Evolutionary conservation across 2,113 vertebrate species (phyloP), one percentile per base, ranked within the genome.

Genomic region (Heptranchias perlo): DNA sequence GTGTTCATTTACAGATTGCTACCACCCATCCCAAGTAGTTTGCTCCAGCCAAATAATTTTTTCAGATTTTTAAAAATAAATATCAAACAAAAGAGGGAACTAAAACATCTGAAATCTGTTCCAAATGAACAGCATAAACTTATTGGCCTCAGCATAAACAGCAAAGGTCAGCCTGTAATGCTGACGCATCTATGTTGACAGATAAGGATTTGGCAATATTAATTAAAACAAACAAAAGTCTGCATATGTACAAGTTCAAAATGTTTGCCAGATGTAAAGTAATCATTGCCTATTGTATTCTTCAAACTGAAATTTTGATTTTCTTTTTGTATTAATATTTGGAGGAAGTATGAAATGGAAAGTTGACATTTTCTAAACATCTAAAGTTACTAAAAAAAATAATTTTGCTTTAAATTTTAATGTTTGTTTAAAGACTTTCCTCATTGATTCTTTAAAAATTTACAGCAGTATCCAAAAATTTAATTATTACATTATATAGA

Each of bases 121-220:
- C 93, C 93, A 94, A 67, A 49, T 94, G 21, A 94, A 94, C 23
- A 49, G 25, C 39, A 47, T 67, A 23, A 44, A 62, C 25, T 67
- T 67, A 39, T 11, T 94, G 23, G 8, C 93, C 23, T 67, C 93
- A 65, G 93, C 61, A 47, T 47, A 94, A 65, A 14, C 23, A 94
- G 44, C 62, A 44, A 64, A 64, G 64, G 93, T 47, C 64, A 49
- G 21, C 49, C 64, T 94, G 62, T 67, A 47, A 94, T 23, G 16
- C 65, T 93, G 54, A 93, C 58, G 64, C 16, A 62, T 93, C 4
- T 62, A 93, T 13, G 91, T 4, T 64, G 91, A 18, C 91, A 94
- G 58, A 64, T 25, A 67, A 64, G 93, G 64, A 94, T 47, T 94
- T 94, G 92, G 93, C 93, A 94, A 47, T 52, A 67, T 67, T 67